Percentiles rank a stretch among this genome's conserved stretches.
phyloP scores from a whole-genome alignment of 1,140 invertebrate species.

The Camponotus pennsylvanicus region DNA sequence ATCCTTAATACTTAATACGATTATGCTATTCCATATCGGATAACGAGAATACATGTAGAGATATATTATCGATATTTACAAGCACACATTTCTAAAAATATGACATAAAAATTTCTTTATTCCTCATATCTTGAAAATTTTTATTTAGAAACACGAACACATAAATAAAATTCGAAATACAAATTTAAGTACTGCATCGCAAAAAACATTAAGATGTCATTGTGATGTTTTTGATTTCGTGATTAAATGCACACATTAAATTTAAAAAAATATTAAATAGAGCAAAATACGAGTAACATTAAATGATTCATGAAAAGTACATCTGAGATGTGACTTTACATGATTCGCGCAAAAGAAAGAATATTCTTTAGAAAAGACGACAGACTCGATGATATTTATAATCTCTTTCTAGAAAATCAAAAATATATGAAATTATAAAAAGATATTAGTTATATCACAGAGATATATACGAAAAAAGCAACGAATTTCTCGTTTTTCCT shows the following conservation, averaged over 20 bases:
- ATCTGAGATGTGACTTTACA: not conserved
- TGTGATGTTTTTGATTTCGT: slow-evolving; percentile 8
- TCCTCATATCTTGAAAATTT: slow-evolving; percentile 9
- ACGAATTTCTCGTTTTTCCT: slow-evolving; percentile 27
- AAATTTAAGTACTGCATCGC: not conserved
- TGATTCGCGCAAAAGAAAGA: not conserved
- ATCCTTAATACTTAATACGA: slow-evolving; percentile 40
- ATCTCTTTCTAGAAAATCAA: slow-evolving; percentile 19
- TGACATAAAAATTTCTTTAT: slow-evolving; percentile 6
- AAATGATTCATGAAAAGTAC: slow-evolving; percentile 5
- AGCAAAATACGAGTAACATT: not conserved
- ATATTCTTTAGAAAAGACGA: not conserved
- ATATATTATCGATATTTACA: slow-evolving; percentile 20
- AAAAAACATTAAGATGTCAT: not conserved
- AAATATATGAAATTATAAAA: slow-evolving; percentile 10
- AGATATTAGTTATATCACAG: not conserved
- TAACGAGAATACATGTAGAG: not conserved
- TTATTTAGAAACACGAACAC: not conserved
- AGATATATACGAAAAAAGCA: slow-evolving; percentile 15
- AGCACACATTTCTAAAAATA: not conserved
- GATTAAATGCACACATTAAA: not conserved
- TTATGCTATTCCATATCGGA: slow-evolving; percentile 46
- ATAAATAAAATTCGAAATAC: not conserved
- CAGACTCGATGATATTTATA: not conserved
- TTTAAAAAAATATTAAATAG: not conserved